Evolutionary conservation across 2,113 vertebrate genomes (phyloP), one percentile per base, ranked within the genome.

Genomic region (Nematolebias whitei): DNA sequence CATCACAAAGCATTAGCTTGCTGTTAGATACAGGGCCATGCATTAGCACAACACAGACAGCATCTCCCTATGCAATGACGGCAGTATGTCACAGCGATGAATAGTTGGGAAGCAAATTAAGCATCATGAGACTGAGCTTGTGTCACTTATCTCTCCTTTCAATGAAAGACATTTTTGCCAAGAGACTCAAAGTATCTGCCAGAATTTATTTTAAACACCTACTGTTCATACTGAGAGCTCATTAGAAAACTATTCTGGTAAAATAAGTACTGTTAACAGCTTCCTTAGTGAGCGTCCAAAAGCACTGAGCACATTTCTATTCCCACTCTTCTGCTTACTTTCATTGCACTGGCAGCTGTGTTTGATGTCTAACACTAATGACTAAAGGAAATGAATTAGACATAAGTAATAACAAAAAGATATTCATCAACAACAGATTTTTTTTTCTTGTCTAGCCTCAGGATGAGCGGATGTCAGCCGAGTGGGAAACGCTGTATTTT

Each of bases 331-430:
- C 50, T 66, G 12, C 60, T 12, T 54, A 47, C 57, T 47, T 53
- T 67, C 61, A 50, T 35, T 50, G 69, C 83, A 74, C 48, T 35
- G 41, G 73, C 85, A 82, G 82, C 75, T 78, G 73, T 67, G 84
- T 85, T 88, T 89, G 86, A 88, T 88, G 86, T 86, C 41, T 53
- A 80, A 87, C 63, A 56, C 73, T 87, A 86, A 90, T 85, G 85
- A 88, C 81, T 79, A 85, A 82, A 87, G 83, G 85, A 89, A 89
- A 89, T 88, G 72, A 84, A 88, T 88, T 86, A 71, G 71, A 87
- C 87, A 71, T 64, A 68, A 76, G 80, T 74, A 80, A 78, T 84
- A 86, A 89, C 82, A 87, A 83, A 86, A 83, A 69, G 47, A 73
- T 79, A 76, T 89, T 85, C 85, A 85, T 85, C 85, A 87, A 83